Percentiles rank a stretch among this genome's conserved stretches.
Conservation (phyloP, 2,888 invertebrate species). For the Fissipunctia ypsillon region DNA sequence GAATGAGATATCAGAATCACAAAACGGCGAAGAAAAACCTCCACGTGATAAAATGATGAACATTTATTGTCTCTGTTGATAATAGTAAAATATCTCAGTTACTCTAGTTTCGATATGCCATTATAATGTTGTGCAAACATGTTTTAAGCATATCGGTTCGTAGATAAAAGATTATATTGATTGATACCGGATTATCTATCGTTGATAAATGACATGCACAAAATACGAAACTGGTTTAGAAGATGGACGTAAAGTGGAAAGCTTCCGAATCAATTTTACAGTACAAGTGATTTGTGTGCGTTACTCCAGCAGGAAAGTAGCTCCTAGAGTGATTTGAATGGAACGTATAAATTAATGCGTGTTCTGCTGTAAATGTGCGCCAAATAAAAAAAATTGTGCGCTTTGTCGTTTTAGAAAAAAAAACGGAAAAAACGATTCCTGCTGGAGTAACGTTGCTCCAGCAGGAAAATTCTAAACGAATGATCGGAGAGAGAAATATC, state of each 20-base stretch:
- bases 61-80: not conserved
- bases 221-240: conserved; percentile 14
- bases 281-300: too few species aligned
- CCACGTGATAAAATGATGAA: not conserved
- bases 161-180: conserved; percentile 52
- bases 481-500: too few species aligned
- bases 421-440: too few species aligned
- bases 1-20: not conserved
- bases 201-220: conserved; percentile 32
- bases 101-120: not conserved
- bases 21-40: not conserved
- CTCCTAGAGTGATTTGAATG: too few species aligned
- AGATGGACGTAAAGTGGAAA: conserved; percentile 5
- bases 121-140: conserved; percentile 21
- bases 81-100: conserved; percentile 9
- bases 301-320: too few species aligned
- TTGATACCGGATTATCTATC: conserved; percentile 63
- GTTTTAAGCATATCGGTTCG: conserved; percentile 22
- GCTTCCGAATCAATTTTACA: too few species aligned
- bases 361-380: too few species aligned
- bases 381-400: too few species aligned
- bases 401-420: too few species aligned
- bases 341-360: too few species aligned
- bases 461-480: too few species aligned
- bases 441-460: too few species aligned